Conservation (phyloP, 2,113 vertebrate genomes). For the Elephas maximus region DNA sequence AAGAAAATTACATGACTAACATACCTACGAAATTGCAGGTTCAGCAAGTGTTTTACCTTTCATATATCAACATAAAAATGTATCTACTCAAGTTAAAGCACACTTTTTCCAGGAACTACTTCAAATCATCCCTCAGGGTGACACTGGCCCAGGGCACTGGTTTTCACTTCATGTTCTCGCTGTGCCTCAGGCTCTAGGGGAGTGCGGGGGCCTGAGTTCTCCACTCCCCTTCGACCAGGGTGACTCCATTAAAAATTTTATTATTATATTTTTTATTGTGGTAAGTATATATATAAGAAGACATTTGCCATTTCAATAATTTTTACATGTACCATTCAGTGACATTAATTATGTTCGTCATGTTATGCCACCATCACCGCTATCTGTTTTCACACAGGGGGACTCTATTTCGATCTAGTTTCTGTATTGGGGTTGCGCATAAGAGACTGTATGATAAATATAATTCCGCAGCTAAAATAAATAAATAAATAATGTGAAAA, state of each 20-base stretch:
- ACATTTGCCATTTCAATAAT: background rate
- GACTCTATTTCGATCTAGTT: background rate
- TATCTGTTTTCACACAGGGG: background rate
- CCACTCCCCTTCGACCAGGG: background rate
- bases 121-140: background rate
- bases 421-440: background rate
- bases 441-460: background rate
- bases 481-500: background rate
- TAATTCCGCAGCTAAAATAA: background rate
- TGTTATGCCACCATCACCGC: no score
- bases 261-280: no score
- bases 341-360: background rate
- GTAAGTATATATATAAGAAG: no score
- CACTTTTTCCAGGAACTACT: background rate
- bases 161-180: background rate
- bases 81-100: background rate
- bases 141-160: background rate
- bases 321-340: background rate
- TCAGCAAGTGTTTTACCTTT: conserved; percentile 50
- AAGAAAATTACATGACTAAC: background rate
- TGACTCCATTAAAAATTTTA: background rate
- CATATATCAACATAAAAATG: background rate
- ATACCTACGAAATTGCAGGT: background rate
- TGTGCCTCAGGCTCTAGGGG: background rate
- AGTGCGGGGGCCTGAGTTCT: background rate